Conservation (phyloP, 2,113 vertebrate species). For the Brachirus orientalis region DNA sequence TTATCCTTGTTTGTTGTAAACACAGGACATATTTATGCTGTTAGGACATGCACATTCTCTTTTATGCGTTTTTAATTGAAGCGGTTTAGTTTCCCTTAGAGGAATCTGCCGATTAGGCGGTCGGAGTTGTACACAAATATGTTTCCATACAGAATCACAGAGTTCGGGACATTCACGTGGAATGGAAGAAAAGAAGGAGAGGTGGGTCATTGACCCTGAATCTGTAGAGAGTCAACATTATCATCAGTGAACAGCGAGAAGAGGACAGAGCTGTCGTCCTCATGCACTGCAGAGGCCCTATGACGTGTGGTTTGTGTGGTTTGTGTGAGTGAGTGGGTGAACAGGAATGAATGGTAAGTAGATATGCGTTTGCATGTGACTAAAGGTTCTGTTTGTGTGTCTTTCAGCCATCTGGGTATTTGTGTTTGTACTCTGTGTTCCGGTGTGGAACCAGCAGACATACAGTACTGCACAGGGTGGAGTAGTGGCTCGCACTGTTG, state of each 20-base stretch:
- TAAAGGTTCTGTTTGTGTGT: constrained; percentile 3
- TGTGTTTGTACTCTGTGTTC: neutral
- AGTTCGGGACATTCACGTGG: constrained; percentile 40
- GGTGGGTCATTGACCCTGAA: constrained; percentile 37
- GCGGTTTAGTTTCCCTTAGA: constrained; percentile 65
- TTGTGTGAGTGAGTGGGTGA: neutral
- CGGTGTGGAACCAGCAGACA: too few relatives aligned
- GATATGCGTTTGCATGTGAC: neutral
- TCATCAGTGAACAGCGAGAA: constrained; percentile 49
- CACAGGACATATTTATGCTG: constrained; percentile 54
- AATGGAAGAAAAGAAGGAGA: neutral
- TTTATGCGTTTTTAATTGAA: constrained; percentile 77
- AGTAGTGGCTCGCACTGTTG: too few relatives aligned
- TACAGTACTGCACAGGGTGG: too few relatives aligned
- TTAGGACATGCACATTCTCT: constrained; percentile 40
- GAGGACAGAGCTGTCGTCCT: constrained; percentile 33
- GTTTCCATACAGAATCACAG: constrained; percentile 32
- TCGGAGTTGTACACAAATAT: constrained; percentile 53
- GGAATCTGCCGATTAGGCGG: constrained; percentile 56
- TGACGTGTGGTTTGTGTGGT: neutral
- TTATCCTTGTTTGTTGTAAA: constrained; percentile 70
- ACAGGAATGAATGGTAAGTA: neutral
- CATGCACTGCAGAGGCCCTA: constrained; percentile 47
- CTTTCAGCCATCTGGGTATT: constrained; percentile 12
- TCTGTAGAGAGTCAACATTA: constrained; percentile 66